Percentiles rank a stretch among this genome's conserved stretches.
Evolutionary conservation across 2,797 vertebrate species (phyloP).

Genomic region (Lithobates pipiens): DNA sequence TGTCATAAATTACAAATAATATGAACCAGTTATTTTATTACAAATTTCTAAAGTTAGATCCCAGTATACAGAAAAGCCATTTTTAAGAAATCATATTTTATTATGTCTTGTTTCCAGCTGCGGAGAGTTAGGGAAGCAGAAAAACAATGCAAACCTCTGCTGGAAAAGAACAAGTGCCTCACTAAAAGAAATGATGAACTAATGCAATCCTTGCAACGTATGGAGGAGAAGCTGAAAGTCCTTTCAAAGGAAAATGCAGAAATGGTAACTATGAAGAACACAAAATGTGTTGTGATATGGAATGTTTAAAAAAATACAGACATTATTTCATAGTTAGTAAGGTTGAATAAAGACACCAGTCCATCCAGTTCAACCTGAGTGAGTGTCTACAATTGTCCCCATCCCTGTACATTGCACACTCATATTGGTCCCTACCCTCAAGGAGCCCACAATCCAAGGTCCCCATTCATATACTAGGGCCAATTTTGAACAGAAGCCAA

Average conservation of each 20-base stretch:
- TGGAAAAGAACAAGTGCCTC: constrained; percentile 97
- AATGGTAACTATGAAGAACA: constrained; percentile 83
- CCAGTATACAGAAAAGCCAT: background rate
- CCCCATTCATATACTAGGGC: no score
- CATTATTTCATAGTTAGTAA: no score
- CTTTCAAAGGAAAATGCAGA: constrained; percentile 92
- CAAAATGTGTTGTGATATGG: background rate
- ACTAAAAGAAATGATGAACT: constrained; percentile 94
- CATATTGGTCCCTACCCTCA: no score
- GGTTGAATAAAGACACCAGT: no score
- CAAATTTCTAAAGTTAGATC: no score
- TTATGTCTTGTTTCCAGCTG: constrained; percentile 74
- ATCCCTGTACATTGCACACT: no score
- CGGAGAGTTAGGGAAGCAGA: constrained; percentile 95
- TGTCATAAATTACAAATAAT: no score
- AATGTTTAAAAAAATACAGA: background rate
- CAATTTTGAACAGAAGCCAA: no score
- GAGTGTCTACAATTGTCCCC: no score
- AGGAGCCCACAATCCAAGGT: no score
- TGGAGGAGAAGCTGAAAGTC: constrained; percentile 93
- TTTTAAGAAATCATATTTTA: background rate
- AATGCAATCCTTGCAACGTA: constrained; percentile 90
- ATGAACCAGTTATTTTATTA: no score
- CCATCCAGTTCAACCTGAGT: no score
- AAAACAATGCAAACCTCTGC: constrained; percentile 94